These are phyloP conservation scores for Zosterops pallidus DNA, from an alignment of 2,113 vertebrate species.

Conservation along the genomic window DNA sequence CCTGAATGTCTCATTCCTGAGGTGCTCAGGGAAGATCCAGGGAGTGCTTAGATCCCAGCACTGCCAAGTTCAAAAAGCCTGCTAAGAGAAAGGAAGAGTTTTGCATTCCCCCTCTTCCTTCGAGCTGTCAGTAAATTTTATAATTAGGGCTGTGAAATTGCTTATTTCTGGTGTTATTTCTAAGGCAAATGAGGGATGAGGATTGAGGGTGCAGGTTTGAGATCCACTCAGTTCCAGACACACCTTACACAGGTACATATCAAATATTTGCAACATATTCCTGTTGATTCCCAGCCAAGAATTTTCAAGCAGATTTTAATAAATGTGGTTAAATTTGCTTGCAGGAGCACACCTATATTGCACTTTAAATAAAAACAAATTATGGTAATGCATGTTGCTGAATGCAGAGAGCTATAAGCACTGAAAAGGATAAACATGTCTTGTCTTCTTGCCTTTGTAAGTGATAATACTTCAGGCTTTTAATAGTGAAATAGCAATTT, in stretches of 20 bases:
- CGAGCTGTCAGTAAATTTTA: neutral
- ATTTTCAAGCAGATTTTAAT: neutral
- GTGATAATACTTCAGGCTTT: neutral
- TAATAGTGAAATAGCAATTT: neutral
- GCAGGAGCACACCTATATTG: neutral
- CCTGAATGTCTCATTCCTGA: neutral
- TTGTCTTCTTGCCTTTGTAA: neutral
- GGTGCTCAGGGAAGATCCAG: neutral
- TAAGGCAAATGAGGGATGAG: neutral
- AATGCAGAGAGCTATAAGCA: neutral
- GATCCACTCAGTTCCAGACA: neutral
- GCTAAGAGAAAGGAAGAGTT: neutral
- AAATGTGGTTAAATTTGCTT: neutral
- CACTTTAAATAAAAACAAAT: neutral
- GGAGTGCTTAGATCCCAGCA: neutral
- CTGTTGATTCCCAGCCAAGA: neutral
- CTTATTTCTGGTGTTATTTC: neutral
- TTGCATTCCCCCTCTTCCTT: neutral
- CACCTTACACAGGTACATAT: neutral
- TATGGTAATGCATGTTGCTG: neutral
- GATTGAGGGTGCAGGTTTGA: neutral
- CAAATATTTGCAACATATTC: neutral
- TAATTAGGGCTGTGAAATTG: conserved; percentile 7
- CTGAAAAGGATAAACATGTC: neutral
- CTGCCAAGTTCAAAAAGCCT: neutral